Evolutionary conservation across 2,888 invertebrate genomes (phyloP).

Genomic region (Phlogophora meticulosa): DNA sequence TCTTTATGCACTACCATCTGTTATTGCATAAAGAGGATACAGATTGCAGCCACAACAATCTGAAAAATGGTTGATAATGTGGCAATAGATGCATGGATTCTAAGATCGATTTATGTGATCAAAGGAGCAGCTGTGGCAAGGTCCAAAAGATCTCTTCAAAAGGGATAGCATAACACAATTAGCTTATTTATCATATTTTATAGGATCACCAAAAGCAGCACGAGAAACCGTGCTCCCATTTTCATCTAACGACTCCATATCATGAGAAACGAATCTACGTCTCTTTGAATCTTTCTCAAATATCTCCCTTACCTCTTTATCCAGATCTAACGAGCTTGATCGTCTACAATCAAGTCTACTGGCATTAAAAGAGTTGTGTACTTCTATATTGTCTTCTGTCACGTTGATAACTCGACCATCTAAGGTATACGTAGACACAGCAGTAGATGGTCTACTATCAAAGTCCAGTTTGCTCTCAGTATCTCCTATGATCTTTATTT

Average conservation of each 20-base stretch:
- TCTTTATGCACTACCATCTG: too few species aligned
- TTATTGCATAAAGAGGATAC: too few species aligned
- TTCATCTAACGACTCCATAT: slow-evolving; percentile 56
- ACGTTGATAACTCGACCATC: slow-evolving; percentile 83
- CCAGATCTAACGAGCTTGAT: slow-evolving; percentile 85
- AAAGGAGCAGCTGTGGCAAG: too few species aligned
- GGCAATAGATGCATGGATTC: too few species aligned
- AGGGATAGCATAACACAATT: too few species aligned
- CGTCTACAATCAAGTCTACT: slow-evolving; percentile 77
- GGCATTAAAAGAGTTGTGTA: slow-evolving; percentile 77
- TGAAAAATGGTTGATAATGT: too few species aligned
- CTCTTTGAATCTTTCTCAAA: slow-evolving; percentile 80
- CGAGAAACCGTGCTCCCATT: slow-evolving; percentile 73
- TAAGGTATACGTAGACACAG: slow-evolving; percentile 78
- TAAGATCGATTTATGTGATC: too few species aligned
- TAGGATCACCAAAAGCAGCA: slow-evolving; percentile 78
- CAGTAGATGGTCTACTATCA: slow-evolving; percentile 72
- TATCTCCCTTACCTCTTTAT: slow-evolving; percentile 85
- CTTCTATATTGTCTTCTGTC: slow-evolving; percentile 77
- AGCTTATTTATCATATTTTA: slow-evolving; percentile 51
- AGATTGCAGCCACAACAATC: too few species aligned
- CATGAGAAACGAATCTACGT: slow-evolving; percentile 65
- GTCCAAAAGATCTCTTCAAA: too few species aligned
- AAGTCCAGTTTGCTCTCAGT: slow-evolving; percentile 71
- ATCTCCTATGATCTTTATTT: slow-evolving; percentile 64